Evolutionary conservation across 1,140 invertebrate genomes (phyloP), one percentile per base, ranked within the genome.

Genomic region (Drosophila kepulauana): DNA sequence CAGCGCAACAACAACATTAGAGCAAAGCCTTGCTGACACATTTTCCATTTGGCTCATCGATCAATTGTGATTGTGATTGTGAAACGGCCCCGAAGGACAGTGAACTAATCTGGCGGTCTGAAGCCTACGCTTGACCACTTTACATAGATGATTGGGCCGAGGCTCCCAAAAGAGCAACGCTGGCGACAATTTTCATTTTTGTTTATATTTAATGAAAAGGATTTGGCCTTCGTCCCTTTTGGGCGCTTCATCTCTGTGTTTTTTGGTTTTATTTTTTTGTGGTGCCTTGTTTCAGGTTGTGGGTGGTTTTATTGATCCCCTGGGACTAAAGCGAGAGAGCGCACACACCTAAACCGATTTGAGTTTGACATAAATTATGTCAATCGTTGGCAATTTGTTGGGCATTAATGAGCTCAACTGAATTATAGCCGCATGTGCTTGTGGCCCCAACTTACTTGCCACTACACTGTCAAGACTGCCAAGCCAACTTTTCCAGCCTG

Each of bases 321-420:
- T 52, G 82, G 72, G 82, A 74, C 35, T 38, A 33, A 7, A 51
- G 15, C 61, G 38, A 46, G 8, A 54, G 62, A 56, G 68, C 62
- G 65, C 58, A 79, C 66, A 59, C 35, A 48, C 66, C 64, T 67
- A 68, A 61, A 54, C 41, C 57, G 38, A 56, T 74, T 61, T 72
- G 65, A 75, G 69, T 82, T 85, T 76, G 75, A 77, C 67, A 87
- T 87, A 87, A 87, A 80, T 87, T 87, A 87, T 82, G 82, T 88
- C 82, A 87, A 87, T 88, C 76, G 82, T 64, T 75, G 72, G 72
- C 82, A 87, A 87, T 82, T 87, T 87, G 76, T 57, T 72, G 58
- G 38, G 79, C 73, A 80, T 82, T 88, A 87, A 79, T 77, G 66
- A 75, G 68, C 73, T 59, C 46, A 30, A 61, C 71, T 68, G 54